Evolutionary conservation across 2,888 invertebrate species (phyloP), one percentile per base, ranked within the genome.

Genomic region (Heliothis peltigera): DNA sequence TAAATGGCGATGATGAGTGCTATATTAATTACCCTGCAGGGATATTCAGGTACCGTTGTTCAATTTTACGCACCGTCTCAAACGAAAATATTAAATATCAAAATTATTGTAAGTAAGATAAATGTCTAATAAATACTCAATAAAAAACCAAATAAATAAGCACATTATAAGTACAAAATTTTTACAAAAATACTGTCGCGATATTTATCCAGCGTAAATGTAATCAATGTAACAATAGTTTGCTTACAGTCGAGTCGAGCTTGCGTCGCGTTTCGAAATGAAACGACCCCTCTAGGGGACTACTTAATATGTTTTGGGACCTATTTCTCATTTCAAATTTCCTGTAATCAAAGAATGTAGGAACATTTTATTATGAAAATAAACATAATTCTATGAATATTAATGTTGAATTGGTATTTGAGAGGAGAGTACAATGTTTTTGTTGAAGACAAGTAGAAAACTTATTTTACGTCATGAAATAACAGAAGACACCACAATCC

Each of bases 251-350:
- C 25, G 6, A 60, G 21, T 46, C 28, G 47, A 48, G 58, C 22
- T 56, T 59, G n/a, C 51, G 43, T 59, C 60, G 66, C 57, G 47
- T 70, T 42, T 43, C 47, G 42, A 81, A 70, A 70, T 76, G 56
- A 70, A 78, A 71, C 56, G 56, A 60, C 57, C 71, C 62, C 77
- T 70, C 64, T 59, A 28, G 68, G 64, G 77, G 61, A 75, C 64
- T 52, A 61, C 68, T 44, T 80, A 83, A 83, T 84, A 76, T 76
- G 80, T 75, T 85, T 79, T 80, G 84, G 83, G 83, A 83, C 77
- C 60, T 70, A 73, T 65, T 68, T 63, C 75, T 69, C 60, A 64
- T 75, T 75, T 63, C 59, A 35, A 69, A 64, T 64, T 70, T 54
- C 53, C 57, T 54, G 49, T 72, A 60, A 75, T 67, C 69, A 58